Evolutionary conservation across 1,140 invertebrate genomes (phyloP).

Genomic region (Drosophila kohkoa): DNA sequence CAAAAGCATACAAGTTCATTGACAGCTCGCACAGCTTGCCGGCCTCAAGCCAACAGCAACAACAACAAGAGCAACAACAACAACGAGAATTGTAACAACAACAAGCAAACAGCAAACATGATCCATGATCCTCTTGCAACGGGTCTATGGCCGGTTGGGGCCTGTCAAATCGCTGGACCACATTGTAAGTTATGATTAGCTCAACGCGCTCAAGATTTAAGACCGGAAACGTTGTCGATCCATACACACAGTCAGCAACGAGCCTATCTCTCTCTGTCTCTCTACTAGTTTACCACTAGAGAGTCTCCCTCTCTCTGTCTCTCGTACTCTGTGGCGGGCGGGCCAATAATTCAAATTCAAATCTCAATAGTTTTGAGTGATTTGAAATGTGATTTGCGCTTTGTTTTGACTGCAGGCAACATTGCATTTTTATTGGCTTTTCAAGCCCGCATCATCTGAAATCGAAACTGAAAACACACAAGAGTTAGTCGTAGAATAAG

Average conservation of each 20-base stretch:
- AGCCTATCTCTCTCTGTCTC: neutral
- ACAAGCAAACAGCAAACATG: conserved; percentile 42
- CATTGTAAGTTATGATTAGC: conserved; percentile 84
- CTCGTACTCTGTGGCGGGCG: conserved; percentile 26
- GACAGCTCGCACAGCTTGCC: conserved; percentile 84
- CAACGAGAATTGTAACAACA: conserved; percentile 34
- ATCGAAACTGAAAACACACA: conserved; percentile 32
- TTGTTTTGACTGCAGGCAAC: conserved; percentile 65
- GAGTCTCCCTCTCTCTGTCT: neutral
- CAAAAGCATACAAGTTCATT: conserved; percentile 82
- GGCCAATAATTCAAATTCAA: conserved; percentile 80
- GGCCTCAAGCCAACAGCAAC: conserved; percentile 48
- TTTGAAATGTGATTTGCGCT: conserved; percentile 75
- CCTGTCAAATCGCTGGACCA: conserved; percentile 81
- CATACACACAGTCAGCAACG: neutral
- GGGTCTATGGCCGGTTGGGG: conserved; percentile 50
- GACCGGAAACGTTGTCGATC: conserved; percentile 69
- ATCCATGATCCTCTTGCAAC: conserved; percentile 63
- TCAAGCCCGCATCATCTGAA: conserved; percentile 68
- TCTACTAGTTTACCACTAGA: neutral
- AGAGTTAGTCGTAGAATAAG: neutral
- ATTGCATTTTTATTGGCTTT: conserved; percentile 66
- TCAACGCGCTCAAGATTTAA: conserved; percentile 81
- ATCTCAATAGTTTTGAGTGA: conserved; percentile 79
- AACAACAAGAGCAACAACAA: conserved; percentile 33